Evolutionary conservation across 2,888 invertebrate species (phyloP).

Genomic region (Phyllotreta cruciferae): DNA sequence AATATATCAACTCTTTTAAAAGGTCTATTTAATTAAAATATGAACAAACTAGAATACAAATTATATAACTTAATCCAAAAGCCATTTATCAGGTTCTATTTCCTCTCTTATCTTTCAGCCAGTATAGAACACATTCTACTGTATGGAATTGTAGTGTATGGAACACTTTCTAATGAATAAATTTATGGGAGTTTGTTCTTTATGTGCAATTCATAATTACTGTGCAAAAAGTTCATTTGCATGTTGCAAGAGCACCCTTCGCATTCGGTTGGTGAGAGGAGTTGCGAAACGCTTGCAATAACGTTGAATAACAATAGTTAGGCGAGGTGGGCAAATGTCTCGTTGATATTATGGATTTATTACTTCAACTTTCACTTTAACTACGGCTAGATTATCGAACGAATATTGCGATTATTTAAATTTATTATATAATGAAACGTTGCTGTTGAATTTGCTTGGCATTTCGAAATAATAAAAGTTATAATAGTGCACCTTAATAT

Average conservation of each 20-base stretch:
- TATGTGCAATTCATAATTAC: not conserved
- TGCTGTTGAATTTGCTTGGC: not conserved
- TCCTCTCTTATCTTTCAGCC: too few relatives aligned
- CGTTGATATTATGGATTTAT: constrained; percentile 17
- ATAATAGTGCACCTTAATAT: too few relatives aligned
- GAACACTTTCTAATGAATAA: too few relatives aligned
- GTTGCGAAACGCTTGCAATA: constrained; percentile 3
- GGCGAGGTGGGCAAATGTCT: constrained; percentile 21
- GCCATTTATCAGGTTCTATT: too few relatives aligned
- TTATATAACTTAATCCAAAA: too few relatives aligned
- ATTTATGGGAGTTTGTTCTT: too few relatives aligned
- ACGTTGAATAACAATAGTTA: constrained; percentile 25
- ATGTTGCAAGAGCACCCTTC: constrained; percentile 10
- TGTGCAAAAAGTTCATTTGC: not conserved
- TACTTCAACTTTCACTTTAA: constrained; percentile 32
- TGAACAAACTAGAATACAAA: too few relatives aligned
- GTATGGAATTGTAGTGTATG: too few relatives aligned
- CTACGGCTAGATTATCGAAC: constrained; percentile 14
- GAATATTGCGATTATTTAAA: constrained; percentile 27
- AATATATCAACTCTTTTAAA: too few relatives aligned
- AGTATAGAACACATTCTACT: too few relatives aligned
- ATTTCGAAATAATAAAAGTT: not conserved
- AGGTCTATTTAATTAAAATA: too few relatives aligned
- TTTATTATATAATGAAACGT: constrained; percentile 32
- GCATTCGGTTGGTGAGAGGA: not conserved